phyloP scores from a whole-genome alignment of 2,888 invertebrate species.

The Tetheella fluctuosa region DNA sequence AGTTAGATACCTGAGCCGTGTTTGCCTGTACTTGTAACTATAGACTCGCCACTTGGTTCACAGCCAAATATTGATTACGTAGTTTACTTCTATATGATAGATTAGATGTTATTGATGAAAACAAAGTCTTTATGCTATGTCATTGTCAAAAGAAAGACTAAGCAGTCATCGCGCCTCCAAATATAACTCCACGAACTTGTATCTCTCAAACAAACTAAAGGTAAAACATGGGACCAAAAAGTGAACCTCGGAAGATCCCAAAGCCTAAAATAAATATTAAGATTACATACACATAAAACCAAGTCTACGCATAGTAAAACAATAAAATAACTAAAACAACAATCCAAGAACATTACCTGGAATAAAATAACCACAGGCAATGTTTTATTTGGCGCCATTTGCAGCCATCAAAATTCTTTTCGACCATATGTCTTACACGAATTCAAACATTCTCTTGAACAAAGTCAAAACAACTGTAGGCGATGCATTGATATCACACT shows the following conservation, averaged over 20 bases:
- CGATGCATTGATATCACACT: no score
- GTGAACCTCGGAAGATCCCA: no score
- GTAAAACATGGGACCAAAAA: no score
- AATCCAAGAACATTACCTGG: not conserved
- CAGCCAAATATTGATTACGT: not conserved
- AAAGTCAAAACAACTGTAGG: slow-evolving; percentile 3
- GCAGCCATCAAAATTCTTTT: not conserved
- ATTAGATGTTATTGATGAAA: no score
- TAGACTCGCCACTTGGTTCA: not conserved
- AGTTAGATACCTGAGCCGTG: not conserved
- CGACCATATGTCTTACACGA: not conserved
- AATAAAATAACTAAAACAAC: not conserved
- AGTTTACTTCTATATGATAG: not conserved
- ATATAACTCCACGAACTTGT: no score
- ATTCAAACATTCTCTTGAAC: no score
- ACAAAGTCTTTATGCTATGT: no score
- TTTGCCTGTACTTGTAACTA: not conserved
- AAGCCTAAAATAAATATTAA: not conserved
- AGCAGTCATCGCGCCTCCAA: no score
- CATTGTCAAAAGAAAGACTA: no score
- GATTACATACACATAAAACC: not conserved
- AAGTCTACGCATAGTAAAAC: not conserved
- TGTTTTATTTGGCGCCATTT: slow-evolving; percentile 1
- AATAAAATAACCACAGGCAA: not conserved
- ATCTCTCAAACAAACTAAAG: no score